These are phyloP conservation scores for Eristalis tenax DNA, from an alignment of 2,888 invertebrate species.

Conservation along the genomic window DNA sequence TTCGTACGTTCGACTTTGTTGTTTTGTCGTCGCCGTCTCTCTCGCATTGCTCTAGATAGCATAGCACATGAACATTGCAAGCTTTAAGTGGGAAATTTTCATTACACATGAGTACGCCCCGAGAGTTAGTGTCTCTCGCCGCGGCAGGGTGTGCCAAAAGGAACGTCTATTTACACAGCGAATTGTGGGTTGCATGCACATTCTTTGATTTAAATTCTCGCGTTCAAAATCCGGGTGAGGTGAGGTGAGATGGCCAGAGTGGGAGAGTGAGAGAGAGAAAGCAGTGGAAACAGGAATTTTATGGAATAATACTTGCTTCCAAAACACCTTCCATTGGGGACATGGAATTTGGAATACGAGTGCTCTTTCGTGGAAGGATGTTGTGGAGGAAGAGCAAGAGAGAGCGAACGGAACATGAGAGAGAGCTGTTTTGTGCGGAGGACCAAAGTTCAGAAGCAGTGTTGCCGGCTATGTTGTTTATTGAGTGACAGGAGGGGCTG, in stretches of 20 bases:
- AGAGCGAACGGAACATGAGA: background rate
- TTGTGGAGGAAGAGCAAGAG: background rate
- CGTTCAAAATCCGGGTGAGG: background rate
- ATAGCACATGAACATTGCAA: background rate
- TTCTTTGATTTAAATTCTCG: constrained; percentile 12
- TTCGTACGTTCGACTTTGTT: background rate
- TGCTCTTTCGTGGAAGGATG: background rate
- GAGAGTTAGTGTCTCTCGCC: constrained; percentile 3
- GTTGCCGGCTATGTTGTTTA: background rate
- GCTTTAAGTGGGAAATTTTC: background rate
- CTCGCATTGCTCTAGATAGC: background rate
- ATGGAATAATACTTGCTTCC: constrained; percentile 30
- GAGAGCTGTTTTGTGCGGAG: background rate
- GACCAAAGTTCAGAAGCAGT: background rate
- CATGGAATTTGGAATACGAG: background rate
- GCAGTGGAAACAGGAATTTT: constrained; percentile 49
- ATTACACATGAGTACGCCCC: background rate
- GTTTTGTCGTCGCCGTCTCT: background rate
- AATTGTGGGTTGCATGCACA: constrained; percentile 45
- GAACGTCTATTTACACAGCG: constrained; percentile 6
- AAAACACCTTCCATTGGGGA: background rate
- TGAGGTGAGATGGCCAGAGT: background rate
- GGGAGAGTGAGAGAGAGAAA: background rate
- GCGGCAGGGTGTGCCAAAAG: constrained; percentile 63
- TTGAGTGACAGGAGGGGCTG: too few species aligned